Evolutionary conservation across 1,140 invertebrate species (phyloP), one percentile per base, ranked within the genome.

Genomic region (Dryas iulia): DNA sequence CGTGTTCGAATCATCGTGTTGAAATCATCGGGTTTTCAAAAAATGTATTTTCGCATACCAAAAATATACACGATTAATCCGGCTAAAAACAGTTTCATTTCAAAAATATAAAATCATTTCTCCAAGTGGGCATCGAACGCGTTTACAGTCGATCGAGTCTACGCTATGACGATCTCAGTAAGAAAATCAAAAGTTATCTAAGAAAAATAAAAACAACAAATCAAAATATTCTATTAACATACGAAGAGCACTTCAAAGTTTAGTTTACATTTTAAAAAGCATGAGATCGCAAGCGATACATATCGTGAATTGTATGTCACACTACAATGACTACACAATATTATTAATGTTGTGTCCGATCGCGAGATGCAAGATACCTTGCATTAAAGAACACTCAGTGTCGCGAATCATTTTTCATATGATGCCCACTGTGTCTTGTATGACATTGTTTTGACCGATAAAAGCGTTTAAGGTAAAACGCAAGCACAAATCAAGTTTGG

Each of bases 301-400:
- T 56, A 74, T 71, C 64, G 56, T 35, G 62, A 54, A 74, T 64
- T 53, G 31, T 59, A 62, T 82, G 77, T 79, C 74, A 68, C 71
- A 73, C 78, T 75, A 85, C 82, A 83, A 81, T 85, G 81, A 86
- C 72, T 84, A 54, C 52, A 54, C 2, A 84, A 88, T 87, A 86
- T 89, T 91, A 91, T 91, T 89, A 91, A 91, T 91, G 86, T 84
- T 74, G 65, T 82, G 86, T 89, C 87, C 74, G 81, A 82, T 81
- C 78, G 81, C 81, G 80, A 80, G 84, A 79, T 71, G 72, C 69
- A 66, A 82, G 83, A 87, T 88, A 85, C 77, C 77, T 75, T 81
- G 81, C 85, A 89, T 88, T 87, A 87, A 88, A 81, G 86, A 80
- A 78, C 78, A 82, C 77, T 78, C 74, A 65, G 69, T 77, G 80